Conservation (phyloP, 1,140 invertebrate species). For the Cydia splendana region DNA sequence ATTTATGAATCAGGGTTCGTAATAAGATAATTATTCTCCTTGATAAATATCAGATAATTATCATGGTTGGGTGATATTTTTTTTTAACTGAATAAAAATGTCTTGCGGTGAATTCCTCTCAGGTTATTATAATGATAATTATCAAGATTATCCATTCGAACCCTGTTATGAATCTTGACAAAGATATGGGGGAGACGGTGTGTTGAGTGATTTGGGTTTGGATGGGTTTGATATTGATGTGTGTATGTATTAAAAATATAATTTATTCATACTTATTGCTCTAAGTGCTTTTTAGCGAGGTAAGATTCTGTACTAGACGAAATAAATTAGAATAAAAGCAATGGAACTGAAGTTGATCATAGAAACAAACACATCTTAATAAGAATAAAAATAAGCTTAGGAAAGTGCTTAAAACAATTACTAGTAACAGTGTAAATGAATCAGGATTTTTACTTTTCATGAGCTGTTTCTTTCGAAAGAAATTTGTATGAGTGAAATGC, state of each 20-base stretch:
- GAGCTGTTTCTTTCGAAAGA: background rate
- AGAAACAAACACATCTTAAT: too few relatives aligned
- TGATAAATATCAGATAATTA: too few relatives aligned
- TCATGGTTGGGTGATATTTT: too few relatives aligned
- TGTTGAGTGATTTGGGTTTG: background rate
- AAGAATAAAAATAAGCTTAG: too few relatives aligned
- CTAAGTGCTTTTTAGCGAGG: background rate
- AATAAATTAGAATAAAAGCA: too few relatives aligned
- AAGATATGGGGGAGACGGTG: background rate
- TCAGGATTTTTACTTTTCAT: background rate
- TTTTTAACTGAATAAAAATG: too few relatives aligned
- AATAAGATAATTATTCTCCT: too few relatives aligned
- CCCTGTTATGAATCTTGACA: background rate
- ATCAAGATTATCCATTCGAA: too few relatives aligned
- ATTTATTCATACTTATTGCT: background rate
- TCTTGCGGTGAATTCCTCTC: too few relatives aligned
- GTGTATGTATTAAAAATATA: slow-evolving; percentile 5
- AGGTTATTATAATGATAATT: too few relatives aligned
- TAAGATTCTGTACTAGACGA: background rate
- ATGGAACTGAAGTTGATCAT: too few relatives aligned
- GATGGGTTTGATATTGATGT: background rate
- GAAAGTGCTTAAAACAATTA: too few relatives aligned
- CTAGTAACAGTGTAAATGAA: background rate
- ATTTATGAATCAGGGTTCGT: background rate
- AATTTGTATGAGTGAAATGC: background rate